These are phyloP conservation scores for Hippopotamus amphibius DNA, from an alignment of 2,113 vertebrate species.

Conservation along the genomic window DNA sequence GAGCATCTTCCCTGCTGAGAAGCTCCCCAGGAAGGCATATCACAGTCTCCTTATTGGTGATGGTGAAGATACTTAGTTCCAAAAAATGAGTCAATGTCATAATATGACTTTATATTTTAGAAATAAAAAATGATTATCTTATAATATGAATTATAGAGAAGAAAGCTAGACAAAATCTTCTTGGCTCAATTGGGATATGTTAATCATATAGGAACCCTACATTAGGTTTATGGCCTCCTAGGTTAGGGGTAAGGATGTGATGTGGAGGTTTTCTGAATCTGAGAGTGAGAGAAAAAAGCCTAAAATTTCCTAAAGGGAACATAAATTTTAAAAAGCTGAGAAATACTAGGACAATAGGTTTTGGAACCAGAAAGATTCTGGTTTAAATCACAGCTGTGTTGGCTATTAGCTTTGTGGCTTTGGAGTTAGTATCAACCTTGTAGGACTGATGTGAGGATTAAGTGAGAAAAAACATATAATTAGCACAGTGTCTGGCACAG, in stretches of 20 bases:
- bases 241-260: neutral
- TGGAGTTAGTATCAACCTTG: conserved; percentile 49
- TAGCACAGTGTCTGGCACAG: conserved; percentile 59
- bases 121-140: conserved; percentile 34
- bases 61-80: neutral
- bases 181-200: neutral
- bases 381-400: conserved; percentile 52
- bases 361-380: conserved; percentile 33
- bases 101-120: conserved; percentile 7
- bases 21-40: neutral
- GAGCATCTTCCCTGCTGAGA: neutral
- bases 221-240: conserved; percentile 28
- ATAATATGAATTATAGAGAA: neutral
- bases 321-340: conserved; percentile 49
- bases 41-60: neutral
- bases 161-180: conserved; percentile 44
- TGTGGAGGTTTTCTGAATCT: conserved; percentile 2
- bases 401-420: conserved; percentile 55
- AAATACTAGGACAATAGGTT: conserved; percentile 28
- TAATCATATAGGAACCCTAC: conserved; percentile 12
- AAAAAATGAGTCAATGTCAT: conserved; percentile 33
- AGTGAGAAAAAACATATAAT: conserved; percentile 61
- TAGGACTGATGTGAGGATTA: conserved; percentile 56
- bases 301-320: neutral
- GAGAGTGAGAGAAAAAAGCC: neutral